These are phyloP conservation scores for Nannoperca obscura DNA, from an alignment of 2,797 vertebrate genomes.

Conservation along the genomic window DNA sequence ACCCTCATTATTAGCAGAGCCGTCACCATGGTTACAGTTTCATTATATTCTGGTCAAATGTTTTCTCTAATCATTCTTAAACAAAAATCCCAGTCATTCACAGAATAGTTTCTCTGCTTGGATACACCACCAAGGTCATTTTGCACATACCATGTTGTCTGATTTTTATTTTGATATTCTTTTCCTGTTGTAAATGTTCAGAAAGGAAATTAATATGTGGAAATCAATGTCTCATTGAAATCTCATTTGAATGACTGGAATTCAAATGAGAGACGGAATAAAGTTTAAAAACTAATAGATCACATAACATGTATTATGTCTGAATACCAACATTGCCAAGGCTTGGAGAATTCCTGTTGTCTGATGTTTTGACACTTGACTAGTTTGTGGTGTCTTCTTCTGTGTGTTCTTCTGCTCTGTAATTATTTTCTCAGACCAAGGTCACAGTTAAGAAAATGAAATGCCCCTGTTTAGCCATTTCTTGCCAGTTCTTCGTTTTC, in stretches of 20 bases:
- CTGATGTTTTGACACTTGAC: not conserved
- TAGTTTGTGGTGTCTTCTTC: conserved; percentile 20
- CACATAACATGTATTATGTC: not conserved
- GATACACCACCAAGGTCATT: conserved; percentile 49
- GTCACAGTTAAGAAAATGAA: conserved; percentile 2
- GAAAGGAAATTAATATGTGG: conserved; percentile 31
- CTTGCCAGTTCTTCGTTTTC: not conserved
- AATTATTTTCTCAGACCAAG: conserved; percentile 26
- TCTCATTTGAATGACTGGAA: conserved; percentile 11
- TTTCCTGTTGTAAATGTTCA: conserved; percentile 1
- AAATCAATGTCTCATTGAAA: conserved; percentile 27
- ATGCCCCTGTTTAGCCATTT: not conserved
- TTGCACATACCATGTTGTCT: not conserved
- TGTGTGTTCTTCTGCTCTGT: not conserved
- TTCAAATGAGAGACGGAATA: not conserved
- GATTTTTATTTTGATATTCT: not conserved
- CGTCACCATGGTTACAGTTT: conserved; percentile 66
- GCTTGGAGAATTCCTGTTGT: conserved; percentile 13
- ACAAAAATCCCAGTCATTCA: conserved; percentile 51
- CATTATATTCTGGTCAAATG: conserved; percentile 53
- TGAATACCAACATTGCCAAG: conserved; percentile 1
- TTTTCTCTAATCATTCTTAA: conserved; percentile 35
- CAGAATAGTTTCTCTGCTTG: conserved; percentile 31
- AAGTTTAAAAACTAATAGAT: conserved; percentile 17
- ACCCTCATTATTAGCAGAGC: conserved; percentile 48